phyloP scores from a whole-genome alignment of 2,888 invertebrate species.

The Hirtodrosophila confusa region DNA sequence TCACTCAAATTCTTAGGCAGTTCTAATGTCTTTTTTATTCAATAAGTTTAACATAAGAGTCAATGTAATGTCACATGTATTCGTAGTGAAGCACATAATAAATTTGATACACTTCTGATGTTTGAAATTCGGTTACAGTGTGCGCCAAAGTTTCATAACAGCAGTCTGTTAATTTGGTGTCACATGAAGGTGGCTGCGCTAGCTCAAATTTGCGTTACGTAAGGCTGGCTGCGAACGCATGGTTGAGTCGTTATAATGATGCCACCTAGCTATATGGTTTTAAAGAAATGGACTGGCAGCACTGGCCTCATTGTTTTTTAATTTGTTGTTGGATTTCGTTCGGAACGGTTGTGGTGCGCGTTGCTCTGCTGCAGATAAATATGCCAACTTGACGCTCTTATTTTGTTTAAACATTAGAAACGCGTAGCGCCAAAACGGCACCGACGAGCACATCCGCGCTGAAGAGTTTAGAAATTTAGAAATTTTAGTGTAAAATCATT shows the following conservation, averaged over 20 bases:
- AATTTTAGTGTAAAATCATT: too few relatives aligned
- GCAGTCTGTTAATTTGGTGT: slow-evolving; percentile 11
- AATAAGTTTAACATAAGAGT: slow-evolving; percentile 24
- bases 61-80: slow-evolving; percentile 11
- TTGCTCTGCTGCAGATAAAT: slow-evolving; percentile 23
- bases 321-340: slow-evolving; percentile 58
- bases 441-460: too few relatives aligned
- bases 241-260: not conserved
- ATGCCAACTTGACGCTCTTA: slow-evolving; percentile 52
- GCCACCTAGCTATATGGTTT: slow-evolving; percentile 24
- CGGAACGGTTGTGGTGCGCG: slow-evolving; percentile 50
- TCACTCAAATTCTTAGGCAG: slow-evolving; percentile 28
- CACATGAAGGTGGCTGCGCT: slow-evolving; percentile 3
- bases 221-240: slow-evolving; percentile 26
- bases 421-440: slow-evolving; percentile 10
- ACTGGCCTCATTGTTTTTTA: slow-evolving; percentile 33
- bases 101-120: slow-evolving; percentile 1
- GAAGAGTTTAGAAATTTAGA: too few relatives aligned
- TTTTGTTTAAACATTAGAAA: slow-evolving; percentile 38
- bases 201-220: slow-evolving; percentile 21
- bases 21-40: slow-evolving; percentile 35
- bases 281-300: slow-evolving; percentile 21
- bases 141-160: slow-evolving; percentile 24
- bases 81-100: slow-evolving; percentile 21
- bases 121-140: slow-evolving; percentile 10